These are phyloP conservation scores for Eolophus roseicapilla DNA, from an alignment of 2,113 vertebrate species.

Conservation along the genomic window DNA sequence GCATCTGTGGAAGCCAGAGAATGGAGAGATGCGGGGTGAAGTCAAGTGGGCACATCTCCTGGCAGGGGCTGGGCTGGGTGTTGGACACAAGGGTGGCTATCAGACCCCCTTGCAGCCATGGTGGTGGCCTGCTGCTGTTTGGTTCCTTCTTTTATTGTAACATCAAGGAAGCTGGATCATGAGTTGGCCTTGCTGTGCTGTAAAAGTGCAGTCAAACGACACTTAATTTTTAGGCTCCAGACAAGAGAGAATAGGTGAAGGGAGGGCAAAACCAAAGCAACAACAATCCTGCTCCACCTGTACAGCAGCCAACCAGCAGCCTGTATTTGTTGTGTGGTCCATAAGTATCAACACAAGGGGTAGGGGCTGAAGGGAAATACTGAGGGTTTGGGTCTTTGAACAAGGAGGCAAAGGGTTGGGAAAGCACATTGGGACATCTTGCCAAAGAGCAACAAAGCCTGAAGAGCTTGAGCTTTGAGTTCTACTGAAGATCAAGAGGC, in stretches of 20 bases:
- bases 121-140: neutral
- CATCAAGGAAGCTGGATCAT: neutral
- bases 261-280: neutral
- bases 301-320: neutral
- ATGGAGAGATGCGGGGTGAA: neutral
- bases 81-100: too few species aligned
- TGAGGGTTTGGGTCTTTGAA: neutral
- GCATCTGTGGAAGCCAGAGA: neutral
- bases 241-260: neutral
- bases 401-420: neutral
- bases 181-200: neutral
- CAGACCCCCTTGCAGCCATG: neutral
- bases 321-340: neutral
- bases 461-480: neutral
- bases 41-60: neutral
- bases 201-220: neutral
- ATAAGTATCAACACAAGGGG: accelerated
- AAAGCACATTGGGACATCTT: neutral
- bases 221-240: neutral
- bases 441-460: neutral
- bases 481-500: neutral
- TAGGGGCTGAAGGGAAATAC: neutral
- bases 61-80: neutral
- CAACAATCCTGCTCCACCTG: neutral
- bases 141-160: neutral